A percentile compares a stretch with the other conserved stretches of the same genome.
phyloP scores from a whole-genome alignment of 2,888 invertebrate genomes.

The Diogma glabrata region DNA sequence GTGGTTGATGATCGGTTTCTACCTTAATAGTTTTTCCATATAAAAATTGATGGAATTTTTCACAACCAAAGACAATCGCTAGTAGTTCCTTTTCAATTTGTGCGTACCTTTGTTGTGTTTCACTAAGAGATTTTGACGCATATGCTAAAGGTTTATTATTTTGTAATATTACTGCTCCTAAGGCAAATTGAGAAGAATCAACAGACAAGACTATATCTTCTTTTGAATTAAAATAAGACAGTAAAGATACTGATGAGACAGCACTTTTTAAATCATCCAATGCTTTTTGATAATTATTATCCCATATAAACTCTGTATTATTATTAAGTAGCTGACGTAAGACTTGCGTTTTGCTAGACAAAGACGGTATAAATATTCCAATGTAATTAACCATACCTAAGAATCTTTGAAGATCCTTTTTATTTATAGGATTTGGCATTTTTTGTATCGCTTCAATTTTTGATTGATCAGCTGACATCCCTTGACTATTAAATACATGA shows the following conservation, averaged over 20 bases:
- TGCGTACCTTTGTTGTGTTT: not conserved
- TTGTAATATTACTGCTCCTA: not conserved
- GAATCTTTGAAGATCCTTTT: not conserved
- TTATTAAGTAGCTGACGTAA: too few relatives aligned
- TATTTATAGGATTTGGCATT: constrained; percentile 13
- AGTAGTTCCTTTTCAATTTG: not conserved
- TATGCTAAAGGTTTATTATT: not conserved
- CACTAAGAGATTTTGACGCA: not conserved
- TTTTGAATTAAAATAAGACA: too few relatives aligned
- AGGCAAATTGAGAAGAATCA: not conserved
- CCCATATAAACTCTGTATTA: too few relatives aligned
- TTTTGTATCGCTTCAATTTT: constrained; percentile 12
- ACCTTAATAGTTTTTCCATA: constrained; percentile 14
- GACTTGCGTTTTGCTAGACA: not conserved
- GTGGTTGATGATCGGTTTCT: constrained; percentile 17
- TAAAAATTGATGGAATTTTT: constrained; percentile 10
- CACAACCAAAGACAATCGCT: not conserved
- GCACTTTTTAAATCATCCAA: too few relatives aligned
- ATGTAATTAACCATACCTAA: not conserved
- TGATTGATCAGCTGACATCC: constrained; percentile 11
- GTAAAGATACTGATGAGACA: too few relatives aligned
- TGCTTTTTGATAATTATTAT: too few relatives aligned
- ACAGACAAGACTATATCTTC: not conserved
- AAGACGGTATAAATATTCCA: not conserved
- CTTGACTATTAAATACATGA: constrained; percentile 14